Base-by-base conservation (phyloP, 1,140 invertebrate genomes). In the Myzus persicae region DNA sequence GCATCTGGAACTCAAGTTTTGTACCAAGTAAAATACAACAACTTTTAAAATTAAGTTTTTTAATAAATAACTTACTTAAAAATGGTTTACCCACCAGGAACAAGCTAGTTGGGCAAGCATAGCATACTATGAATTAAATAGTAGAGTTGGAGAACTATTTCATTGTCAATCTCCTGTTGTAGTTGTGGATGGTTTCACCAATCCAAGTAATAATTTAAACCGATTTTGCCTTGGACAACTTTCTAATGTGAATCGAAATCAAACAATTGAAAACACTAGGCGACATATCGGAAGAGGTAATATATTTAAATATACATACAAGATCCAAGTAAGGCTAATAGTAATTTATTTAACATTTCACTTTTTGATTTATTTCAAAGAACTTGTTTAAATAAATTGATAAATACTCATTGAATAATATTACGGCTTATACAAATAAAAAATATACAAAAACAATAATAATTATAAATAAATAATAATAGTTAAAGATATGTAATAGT, bases 221-320 rank as follows among this genome's bases (percentile, higher is more conserved):
- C 95, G 99, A 85, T 99, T 99, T 95, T 99, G 99, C 94, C 96
- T 99, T 14, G 99, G 99, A 0, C 98, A 99, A 94, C 95, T 99
- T 92, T 99, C 98, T 87, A 99, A 99, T 95, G 98, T 99, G 42
- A 99, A 99, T 95, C 96, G 99, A 94, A 99, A 99, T 95, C 98
- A 98, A n/a, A 99, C 99, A 18, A 99, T 99, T 94, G 99, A 99
- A 95, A 99, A 99, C 95, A 99, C 99, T 9, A 96, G 99, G 94
- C 96, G 98, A 94, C 98, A 99, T 95, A 99, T 99, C 95, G 98
- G 98, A 44, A 98, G 98, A 96, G 99, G 96, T 94, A 84, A 90
- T 36, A 36, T n/a, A 87, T 48, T 8, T 36, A 46, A 36, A 88
- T 22, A 46, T 46, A 76, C 4, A n/a, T n/a, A 0, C 5, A 67